Percentiles rank a stretch among this genome's conserved stretches.
Conservation (phyloP, 2,888 invertebrate species). For the Aphodius granarius region DNA sequence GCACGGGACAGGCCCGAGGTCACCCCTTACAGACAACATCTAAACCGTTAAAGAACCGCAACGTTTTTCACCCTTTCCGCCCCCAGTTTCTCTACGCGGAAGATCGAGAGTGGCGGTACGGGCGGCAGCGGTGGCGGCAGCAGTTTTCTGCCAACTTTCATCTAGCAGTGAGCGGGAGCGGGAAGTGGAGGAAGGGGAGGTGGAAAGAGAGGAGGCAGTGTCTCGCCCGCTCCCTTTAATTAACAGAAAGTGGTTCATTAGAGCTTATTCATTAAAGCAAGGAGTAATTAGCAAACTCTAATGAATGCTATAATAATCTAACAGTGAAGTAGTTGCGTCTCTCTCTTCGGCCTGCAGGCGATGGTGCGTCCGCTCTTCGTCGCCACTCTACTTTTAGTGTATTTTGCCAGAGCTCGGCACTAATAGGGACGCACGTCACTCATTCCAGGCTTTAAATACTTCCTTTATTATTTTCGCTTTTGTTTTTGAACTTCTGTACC, state of each 20-base stretch:
- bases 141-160: slow-evolving; percentile 48
- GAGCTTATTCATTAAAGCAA: slow-evolving; percentile 89
- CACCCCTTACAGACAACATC: background rate
- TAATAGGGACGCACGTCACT: slow-evolving; percentile 14
- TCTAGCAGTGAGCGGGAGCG: slow-evolving; percentile 39
- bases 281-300: slow-evolving; percentile 88
- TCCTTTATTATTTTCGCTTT: slow-evolving; percentile 14
- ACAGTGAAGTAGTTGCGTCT: slow-evolving; percentile 46
- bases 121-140: slow-evolving; percentile 14
- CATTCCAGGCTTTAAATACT: slow-evolving; percentile 12
- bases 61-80: slow-evolving; percentile 8
- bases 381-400: slow-evolving; percentile 14
- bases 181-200: background rate
- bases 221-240: slow-evolving; percentile 68
- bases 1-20: background rate
- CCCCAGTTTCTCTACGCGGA: background rate
- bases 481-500: background rate
- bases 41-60: slow-evolving; percentile 11
- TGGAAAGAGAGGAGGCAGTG: slow-evolving; percentile 36
- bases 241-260: slow-evolving; percentile 90
- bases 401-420: slow-evolving; percentile 13
- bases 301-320: slow-evolving; percentile 81
- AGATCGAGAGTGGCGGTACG: background rate
- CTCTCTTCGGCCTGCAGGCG: background rate
- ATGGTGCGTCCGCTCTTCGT: background rate